Evolutionary conservation across 2,888 invertebrate species (phyloP).

Genomic region (Empis stercorea): DNA sequence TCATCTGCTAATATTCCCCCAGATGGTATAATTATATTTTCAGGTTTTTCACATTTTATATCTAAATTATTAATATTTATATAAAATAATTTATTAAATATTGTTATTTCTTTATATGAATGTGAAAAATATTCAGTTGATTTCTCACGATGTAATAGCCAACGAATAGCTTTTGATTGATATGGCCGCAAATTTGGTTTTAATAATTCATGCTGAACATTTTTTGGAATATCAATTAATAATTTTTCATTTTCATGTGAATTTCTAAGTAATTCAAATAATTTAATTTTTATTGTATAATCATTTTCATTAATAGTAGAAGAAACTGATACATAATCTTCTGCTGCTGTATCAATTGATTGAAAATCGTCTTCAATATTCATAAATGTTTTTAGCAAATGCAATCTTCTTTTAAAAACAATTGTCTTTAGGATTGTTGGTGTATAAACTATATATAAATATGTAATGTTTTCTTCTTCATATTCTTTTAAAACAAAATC

Average conservation of each 20-base stretch:
- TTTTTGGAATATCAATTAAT: not conserved
- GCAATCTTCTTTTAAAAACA: not conserved
- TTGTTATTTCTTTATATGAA: constrained; percentile 16
- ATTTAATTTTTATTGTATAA: not conserved
- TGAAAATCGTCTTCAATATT: not conserved
- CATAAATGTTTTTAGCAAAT: not conserved
- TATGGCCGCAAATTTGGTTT: constrained; percentile 46
- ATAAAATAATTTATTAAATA: constrained; percentile 23
- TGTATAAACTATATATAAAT: not conserved
- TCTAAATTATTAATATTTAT: constrained; percentile 22
- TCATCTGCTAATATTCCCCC: constrained; percentile 70
- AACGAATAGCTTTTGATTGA: constrained; percentile 50
- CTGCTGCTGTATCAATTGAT: too few species aligned
- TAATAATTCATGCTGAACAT: constrained; percentile 21
- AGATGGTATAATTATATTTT: constrained; percentile 32
- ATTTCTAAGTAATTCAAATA: not conserved
- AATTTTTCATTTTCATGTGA: not conserved
- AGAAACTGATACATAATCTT: not conserved
- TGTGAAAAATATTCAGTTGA: constrained; percentile 9
- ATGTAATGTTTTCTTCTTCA: not conserved
- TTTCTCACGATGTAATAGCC: constrained; percentile 53
- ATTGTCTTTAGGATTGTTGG: not conserved
- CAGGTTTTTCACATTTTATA: constrained; percentile 22
- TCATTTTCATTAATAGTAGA: not conserved
- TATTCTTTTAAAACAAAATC: not conserved